Evolutionary conservation across 2,888 invertebrate genomes (phyloP).

Genomic region (Drosophila lacicola): DNA sequence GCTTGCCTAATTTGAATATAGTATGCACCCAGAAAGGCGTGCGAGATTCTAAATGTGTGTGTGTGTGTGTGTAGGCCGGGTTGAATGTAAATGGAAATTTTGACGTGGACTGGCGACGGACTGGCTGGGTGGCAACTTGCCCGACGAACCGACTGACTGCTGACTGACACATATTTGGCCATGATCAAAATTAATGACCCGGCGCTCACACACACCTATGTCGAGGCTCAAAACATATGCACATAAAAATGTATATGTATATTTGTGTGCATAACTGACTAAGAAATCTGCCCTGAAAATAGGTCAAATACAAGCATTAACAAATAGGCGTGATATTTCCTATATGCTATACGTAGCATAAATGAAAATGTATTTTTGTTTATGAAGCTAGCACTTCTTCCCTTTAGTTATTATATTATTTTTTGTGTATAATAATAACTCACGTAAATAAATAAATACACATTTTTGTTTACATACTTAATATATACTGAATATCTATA

Average conservation of each 20-base stretch:
- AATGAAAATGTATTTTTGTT: background rate
- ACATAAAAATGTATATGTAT: constrained; percentile 16
- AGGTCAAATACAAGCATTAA: constrained; percentile 50
- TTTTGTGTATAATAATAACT: too few relatives aligned
- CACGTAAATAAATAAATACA: too few relatives aligned
- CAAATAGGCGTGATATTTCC: background rate
- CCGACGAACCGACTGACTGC: constrained; percentile 51
- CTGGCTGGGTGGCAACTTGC: constrained; percentile 46
- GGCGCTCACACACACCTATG: constrained; percentile 54
- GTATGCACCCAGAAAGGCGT: constrained; percentile 39
- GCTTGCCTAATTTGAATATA: constrained; percentile 77
- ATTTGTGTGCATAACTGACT: constrained; percentile 35
- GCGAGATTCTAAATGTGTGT: constrained; percentile 24
- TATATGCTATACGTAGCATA: background rate
- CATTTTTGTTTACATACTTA: too few relatives aligned
- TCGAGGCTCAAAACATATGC: constrained; percentile 21
- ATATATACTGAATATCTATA: too few relatives aligned
- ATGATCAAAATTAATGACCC: constrained; percentile 82
- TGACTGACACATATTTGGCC: constrained; percentile 81
- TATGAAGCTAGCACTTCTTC: too few relatives aligned
- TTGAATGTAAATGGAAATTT: constrained; percentile 65
- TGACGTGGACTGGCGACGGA: constrained; percentile 43
- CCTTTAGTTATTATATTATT: too few relatives aligned
- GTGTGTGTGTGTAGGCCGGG: constrained; percentile 38
- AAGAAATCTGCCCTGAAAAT: constrained; percentile 39